These are phyloP conservation scores for Paragorgia papillata DNA, from an alignment of 92 coral and sea anemone species.

Conservation along the genomic window DNA sequence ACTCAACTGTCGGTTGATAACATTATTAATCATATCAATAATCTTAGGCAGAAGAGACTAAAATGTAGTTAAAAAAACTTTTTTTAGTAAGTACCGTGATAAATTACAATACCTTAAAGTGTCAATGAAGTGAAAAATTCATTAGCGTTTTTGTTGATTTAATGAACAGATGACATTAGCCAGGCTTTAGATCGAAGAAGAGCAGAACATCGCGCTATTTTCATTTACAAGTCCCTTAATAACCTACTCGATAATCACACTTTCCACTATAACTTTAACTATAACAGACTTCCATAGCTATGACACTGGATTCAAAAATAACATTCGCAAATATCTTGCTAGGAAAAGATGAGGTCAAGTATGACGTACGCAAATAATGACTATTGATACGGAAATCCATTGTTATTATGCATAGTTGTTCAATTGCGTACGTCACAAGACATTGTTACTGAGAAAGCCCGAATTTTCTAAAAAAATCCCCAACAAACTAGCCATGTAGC, in stretches of 20 bases:
- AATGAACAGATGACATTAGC: too few species aligned
- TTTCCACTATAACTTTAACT: slow-evolving; percentile 22
- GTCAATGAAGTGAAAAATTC: too few species aligned
- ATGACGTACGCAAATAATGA: too few species aligned
- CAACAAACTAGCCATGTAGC: too few species aligned
- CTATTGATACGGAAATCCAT: too few species aligned
- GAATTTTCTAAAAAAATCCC: too few species aligned
- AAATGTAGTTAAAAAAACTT: not conserved
- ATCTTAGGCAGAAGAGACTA: slow-evolving; percentile 88
- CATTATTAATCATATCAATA: slow-evolving; percentile 73
- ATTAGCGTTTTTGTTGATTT: too few species aligned
- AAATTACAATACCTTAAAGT: too few species aligned
- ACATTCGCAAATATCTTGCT: slow-evolving; percentile 44
- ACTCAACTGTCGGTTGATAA: slow-evolving; percentile 86
- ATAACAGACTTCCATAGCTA: slow-evolving; percentile 33
- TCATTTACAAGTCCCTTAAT: slow-evolving; percentile 24
- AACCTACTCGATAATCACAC: slow-evolving; percentile 31
- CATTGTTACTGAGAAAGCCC: too few species aligned
- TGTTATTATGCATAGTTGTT: too few species aligned
- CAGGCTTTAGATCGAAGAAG: slow-evolving; percentile 28
- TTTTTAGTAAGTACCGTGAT: too few species aligned
- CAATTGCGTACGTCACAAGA: too few species aligned
- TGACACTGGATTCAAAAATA: slow-evolving; percentile 33
- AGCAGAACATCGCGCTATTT: slow-evolving; percentile 43
- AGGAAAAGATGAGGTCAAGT: slow-evolving; percentile 44